These are phyloP conservation scores for Plusia festucae DNA, from an alignment of 2,888 invertebrate genomes.

Conservation along the genomic window DNA sequence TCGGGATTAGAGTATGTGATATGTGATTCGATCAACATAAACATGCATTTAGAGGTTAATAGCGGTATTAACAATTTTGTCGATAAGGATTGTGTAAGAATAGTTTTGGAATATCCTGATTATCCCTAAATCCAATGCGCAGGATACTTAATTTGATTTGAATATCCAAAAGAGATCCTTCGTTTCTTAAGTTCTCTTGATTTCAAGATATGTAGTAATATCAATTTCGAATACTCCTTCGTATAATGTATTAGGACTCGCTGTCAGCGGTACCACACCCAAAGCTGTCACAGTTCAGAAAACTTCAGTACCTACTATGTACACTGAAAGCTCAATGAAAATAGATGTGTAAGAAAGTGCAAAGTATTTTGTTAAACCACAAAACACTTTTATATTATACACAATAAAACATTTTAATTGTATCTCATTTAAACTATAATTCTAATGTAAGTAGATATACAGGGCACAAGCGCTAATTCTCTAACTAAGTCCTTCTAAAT, in stretches of 20 bases:
- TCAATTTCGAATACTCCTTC: too few relatives aligned
- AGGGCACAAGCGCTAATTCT: too few relatives aligned
- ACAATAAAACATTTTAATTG: too few relatives aligned
- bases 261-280: neutral
- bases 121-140: slow-evolving; percentile 11
- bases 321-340: neutral
- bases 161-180: neutral
- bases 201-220: too few relatives aligned
- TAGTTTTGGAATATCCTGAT: slow-evolving; percentile 1
- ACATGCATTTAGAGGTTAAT: slow-evolving; percentile 80
- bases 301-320: slow-evolving; percentile 1
- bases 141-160: slow-evolving; percentile 6
- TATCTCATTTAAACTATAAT: too few relatives aligned
- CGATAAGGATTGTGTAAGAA: slow-evolving; percentile 19
- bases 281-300: neutral
- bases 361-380: neutral
- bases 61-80: slow-evolving; percentile 63
- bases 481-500: neutral
- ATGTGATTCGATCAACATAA: slow-evolving; percentile 84
- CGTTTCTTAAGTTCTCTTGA: too few relatives aligned
- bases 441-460: too few relatives aligned
- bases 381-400: too few relatives aligned
- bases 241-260: too few relatives aligned
- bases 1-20: slow-evolving; percentile 73
- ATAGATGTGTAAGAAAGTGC: neutral